phyloP scores from a whole-genome alignment of 1,140 invertebrate genomes.

The Catajapyx aquilonaris region DNA sequence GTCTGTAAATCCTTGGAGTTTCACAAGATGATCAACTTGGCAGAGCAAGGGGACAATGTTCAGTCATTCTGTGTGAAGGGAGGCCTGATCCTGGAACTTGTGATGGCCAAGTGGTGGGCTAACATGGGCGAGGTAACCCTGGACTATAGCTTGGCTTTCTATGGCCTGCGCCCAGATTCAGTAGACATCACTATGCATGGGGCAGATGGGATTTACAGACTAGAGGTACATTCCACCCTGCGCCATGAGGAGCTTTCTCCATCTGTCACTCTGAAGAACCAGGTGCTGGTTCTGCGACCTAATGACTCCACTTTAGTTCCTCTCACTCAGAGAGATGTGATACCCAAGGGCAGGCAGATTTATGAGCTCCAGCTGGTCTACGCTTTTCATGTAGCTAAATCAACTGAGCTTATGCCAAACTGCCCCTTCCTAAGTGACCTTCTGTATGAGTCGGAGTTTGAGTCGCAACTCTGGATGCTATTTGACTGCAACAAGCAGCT shows the following conservation, averaged over 20 bases:
- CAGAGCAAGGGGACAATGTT: conserved; percentile 36
- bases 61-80: conserved; percentile 48
- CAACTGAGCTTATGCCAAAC: conserved; percentile 59
- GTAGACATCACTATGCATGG: conserved; percentile 40
- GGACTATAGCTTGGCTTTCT: conserved; percentile 56
- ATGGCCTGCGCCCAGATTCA: conserved; percentile 51
- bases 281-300: conserved; percentile 59
- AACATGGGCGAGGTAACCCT: conserved; percentile 53
- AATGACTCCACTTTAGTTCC: conserved; percentile 53
- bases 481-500: conserved; percentile 83
- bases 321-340: conserved; percentile 52
- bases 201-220: conserved; percentile 48
- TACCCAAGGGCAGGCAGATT: conserved; percentile 67
- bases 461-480: conserved; percentile 90
- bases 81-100: conserved; percentile 59
- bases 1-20: conserved; percentile 57
- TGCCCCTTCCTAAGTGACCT: conserved; percentile 59
- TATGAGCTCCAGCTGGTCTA: conserved; percentile 77
- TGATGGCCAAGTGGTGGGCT: conserved; percentile 86
- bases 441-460: conserved; percentile 84
- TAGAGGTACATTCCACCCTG: conserved; percentile 44
- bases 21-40: conserved; percentile 54
- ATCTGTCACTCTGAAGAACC: conserved; percentile 45
- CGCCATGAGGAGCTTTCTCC: conserved; percentile 63
- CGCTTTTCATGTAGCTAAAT: conserved; percentile 58